A percentile compares a stretch with the other conserved stretches of the same genome.
phyloP scores from a whole-genome alignment of 2,888 invertebrate genomes.

The Plusia festucae region DNA sequence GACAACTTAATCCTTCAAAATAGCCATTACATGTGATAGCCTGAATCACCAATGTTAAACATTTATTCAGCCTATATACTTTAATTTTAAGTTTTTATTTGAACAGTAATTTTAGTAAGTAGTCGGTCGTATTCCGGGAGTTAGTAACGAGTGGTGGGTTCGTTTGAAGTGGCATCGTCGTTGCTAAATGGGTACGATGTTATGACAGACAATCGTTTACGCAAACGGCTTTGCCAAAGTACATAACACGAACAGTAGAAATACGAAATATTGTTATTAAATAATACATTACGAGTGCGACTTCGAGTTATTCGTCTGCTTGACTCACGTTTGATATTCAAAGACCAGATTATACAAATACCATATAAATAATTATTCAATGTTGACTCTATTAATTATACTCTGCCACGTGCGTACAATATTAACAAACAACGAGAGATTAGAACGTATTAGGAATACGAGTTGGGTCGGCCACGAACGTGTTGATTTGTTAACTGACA shows the following conservation, averaged over 20 bases:
- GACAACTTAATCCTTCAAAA: constrained; percentile 46
- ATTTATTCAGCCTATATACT: constrained; percentile 30
- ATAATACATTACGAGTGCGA: constrained; percentile 38
- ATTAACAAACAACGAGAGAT: constrained; percentile 59
- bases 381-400: constrained; percentile 41
- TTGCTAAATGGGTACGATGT: constrained; percentile 67
- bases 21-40: constrained; percentile 28
- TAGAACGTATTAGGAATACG: constrained; percentile 62
- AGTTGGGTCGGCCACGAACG: constrained; percentile 34
- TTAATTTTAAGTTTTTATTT: constrained; percentile 29
- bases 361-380: constrained; percentile 49
- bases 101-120: constrained; percentile 28
- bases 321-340: constrained; percentile 34
- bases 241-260: constrained; percentile 41
- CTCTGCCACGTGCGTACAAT: constrained; percentile 31
- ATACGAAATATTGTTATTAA: constrained; percentile 35
- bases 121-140: constrained; percentile 62
- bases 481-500: constrained; percentile 71
- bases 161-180: constrained; percentile 74
- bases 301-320: constrained; percentile 34
- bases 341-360: constrained; percentile 35
- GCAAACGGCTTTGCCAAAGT: constrained; percentile 54
- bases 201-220: constrained; percentile 71
- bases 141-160: constrained; percentile 53
- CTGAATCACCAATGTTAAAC: constrained; percentile 37